Evolutionary conservation across 2,888 invertebrate species (phyloP), one percentile per base, ranked within the genome.

Genomic region (Epistrophe eligans): DNA sequence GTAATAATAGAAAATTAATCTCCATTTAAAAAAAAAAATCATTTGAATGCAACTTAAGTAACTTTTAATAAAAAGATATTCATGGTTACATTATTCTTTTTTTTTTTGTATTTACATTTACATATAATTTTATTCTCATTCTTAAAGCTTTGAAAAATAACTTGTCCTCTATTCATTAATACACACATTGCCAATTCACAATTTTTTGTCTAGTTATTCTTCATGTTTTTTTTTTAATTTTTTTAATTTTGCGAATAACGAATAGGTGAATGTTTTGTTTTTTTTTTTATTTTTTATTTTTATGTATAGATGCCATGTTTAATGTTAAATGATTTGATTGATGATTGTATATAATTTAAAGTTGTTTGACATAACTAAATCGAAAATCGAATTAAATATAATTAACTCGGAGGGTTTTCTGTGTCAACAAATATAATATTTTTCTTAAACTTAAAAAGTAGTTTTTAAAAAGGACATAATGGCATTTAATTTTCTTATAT

Each of bases 121-220:
- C 40, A 71, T 77, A 60, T 79, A 70, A 55, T 32, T 67, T 66
- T 80, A 70, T 73, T 45, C 50, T 73, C 71, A 10, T 76, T 81
- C 52, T 85, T 87, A 87, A 83, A 83, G 87, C 82, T 87, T 83
- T 79, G 83, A 72, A 87, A 82, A 87, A 76, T 79, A 87, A 87
- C 74, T 76, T 38, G 6, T 77, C 32, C 28, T 64, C 38, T 38
- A 15, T 43, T 73, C 70, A 71, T 76, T 40, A 45, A 74, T 19
- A 62, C 48, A 58, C 52, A 57, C 71, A 71, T 13, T 76, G 43
- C 66, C 66, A 55, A 13, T 58, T 74, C 19, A 52, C 55, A 76
- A 48, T 71, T 45, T n/a, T 28, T 62, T 43, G 58, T 52, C 40
- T 45, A 43, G 70, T 57, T 71, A 79, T 74, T 70, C 50, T 64